Conservation (phyloP, 1,140 invertebrate genomes). For the Bombus waltoni region DNA sequence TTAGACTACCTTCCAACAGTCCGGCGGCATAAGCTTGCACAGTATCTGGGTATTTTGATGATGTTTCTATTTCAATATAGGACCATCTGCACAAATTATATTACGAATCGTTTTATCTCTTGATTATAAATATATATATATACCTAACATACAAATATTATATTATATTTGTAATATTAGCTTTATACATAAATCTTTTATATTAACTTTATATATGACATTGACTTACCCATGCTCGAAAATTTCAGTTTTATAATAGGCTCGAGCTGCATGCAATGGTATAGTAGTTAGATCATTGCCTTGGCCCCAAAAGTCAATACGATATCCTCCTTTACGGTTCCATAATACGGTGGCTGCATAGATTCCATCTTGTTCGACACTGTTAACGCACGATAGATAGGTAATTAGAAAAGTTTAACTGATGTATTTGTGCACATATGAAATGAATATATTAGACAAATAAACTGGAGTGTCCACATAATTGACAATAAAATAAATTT, state of each 20-base stretch:
- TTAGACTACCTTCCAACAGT: conserved; percentile 92
- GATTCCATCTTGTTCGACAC: conserved; percentile 88
- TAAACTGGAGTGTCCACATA: background rate
- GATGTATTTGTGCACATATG: background rate
- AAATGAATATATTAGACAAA: background rate
- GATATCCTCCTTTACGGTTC: conserved; percentile 86
- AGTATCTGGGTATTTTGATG: conserved; percentile 87
- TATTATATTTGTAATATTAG: background rate
- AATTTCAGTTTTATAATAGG: conserved; percentile 87
- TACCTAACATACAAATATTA: background rate
- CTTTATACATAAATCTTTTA: background rate
- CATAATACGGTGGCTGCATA: conserved; percentile 88
- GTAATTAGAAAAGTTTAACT: background rate
- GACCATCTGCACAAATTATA: conserved; percentile 86
- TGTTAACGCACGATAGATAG: conserved; percentile 67
- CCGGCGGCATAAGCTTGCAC: conserved; percentile 95
- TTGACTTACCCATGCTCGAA: conserved; percentile 85
- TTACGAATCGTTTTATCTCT: background rate
- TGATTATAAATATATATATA: too few relatives aligned
- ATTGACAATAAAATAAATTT: background rate
- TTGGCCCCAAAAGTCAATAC: conserved; percentile 90
- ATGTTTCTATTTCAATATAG: conserved; percentile 90
- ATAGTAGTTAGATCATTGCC: conserved; percentile 87
- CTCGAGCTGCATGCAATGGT: conserved; percentile 86
- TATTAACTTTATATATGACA: background rate